Evolutionary conservation across 2,888 invertebrate species (phyloP), one percentile per base, ranked within the genome.

Genomic region (Spicauda simplicius): DNA sequence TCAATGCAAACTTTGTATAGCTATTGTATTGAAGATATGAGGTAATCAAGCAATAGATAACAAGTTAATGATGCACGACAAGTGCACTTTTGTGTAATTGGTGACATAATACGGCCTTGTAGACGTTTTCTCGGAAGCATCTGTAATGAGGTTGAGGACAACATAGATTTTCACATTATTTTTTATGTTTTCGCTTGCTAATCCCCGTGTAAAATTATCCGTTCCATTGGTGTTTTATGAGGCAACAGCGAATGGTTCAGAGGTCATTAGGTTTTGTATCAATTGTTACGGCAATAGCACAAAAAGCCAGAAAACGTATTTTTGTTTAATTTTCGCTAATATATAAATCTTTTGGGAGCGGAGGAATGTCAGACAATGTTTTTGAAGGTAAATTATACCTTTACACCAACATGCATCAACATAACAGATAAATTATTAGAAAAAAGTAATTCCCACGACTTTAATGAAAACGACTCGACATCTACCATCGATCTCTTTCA

Each of bases 51-150:
- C 33, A 64, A 50, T 64, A 56, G 12, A 57, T 52, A 37, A 37
- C 12, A 1, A 37, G 0, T 37, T 37, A 12, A 37, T 33, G 19
- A 37, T 56, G n/a, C 30, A 20, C 8, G 41, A 52, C 12, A 52
- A 57, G n/a, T 52, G 14, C 18, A 18, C 52, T 14, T 4, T 19
- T 18, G 18, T 37, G 12, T 19, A 52, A 57, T 69, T 69, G 55
- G 71, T 79, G 74, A 75, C 71, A 73, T 80, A 80, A 80, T 79
- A 41, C 74, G 78, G 77, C 87, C 87, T 87, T 85, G 82, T 5
- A 41, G 25, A 25, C 69, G 69, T 81, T 79, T 81, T 79, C 75
- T 77, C 72, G 70, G 72, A 69, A 77, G 76, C 76, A 79, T 77
- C 81, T 75, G 74, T 69, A 77, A 76, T 80, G 77, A 79, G 82